A percentile compares a stretch with the other conserved stretches of the same genome.
phyloP scores from a whole-genome alignment of 92 coral and sea anemone species.

The Palythoa grandis region DNA sequence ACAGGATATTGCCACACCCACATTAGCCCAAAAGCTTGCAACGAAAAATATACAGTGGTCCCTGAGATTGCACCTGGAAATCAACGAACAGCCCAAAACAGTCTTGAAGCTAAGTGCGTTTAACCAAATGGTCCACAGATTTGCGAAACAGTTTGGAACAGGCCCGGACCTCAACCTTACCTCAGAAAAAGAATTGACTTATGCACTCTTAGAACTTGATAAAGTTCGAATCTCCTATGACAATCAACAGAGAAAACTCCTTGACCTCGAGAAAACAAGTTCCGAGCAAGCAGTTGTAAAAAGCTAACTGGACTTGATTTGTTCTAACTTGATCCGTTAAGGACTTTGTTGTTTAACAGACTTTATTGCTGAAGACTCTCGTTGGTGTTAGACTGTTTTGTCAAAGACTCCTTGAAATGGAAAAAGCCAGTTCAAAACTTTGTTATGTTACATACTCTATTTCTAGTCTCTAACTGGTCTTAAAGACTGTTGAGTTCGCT shows the following conservation, averaged over 20 bases:
- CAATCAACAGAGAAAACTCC: slow-evolving; percentile 22
- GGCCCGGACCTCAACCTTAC: slow-evolving; percentile 17
- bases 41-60: background rate
- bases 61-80: slow-evolving; percentile 7
- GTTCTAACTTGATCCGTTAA: too few species aligned
- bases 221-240: slow-evolving; percentile 14
- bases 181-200: slow-evolving; percentile 11
- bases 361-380: too few species aligned
- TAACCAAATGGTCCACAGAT: slow-evolving; percentile 3
- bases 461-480: too few species aligned
- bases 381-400: too few species aligned
- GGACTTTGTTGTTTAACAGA: too few species aligned
- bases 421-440: too few species aligned
- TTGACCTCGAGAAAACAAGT: background rate
- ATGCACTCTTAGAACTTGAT: slow-evolving; percentile 19
- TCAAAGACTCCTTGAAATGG: too few species aligned
- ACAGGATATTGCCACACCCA: slow-evolving; percentile 4
- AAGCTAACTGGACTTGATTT: background rate
- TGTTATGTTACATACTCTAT: too few species aligned
- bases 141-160: slow-evolving; percentile 4
- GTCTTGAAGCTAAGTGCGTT: slow-evolving; percentile 1
- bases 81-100: background rate
- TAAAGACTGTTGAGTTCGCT: too few species aligned
- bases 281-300: too few species aligned
- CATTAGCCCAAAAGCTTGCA: slow-evolving; percentile 13